Conservation (phyloP, 1,140 invertebrate species). For the Zaprionus kolodkinae region DNA sequence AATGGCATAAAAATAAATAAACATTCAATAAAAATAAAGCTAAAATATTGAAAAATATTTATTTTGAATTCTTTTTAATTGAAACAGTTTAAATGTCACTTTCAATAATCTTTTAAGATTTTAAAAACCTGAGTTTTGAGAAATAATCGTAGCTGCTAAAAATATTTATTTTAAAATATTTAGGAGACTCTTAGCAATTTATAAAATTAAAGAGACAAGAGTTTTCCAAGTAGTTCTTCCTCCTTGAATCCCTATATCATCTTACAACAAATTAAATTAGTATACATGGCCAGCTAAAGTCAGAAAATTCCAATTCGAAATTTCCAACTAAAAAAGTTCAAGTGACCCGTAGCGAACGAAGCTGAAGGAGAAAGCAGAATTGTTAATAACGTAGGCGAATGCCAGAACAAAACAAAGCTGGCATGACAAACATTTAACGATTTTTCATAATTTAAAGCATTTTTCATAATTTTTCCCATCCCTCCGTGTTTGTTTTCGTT, state of each 20-base stretch:
- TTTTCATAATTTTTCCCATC: constrained; percentile 30
- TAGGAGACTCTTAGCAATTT: too few species aligned
- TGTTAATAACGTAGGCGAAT: neutral
- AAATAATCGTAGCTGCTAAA: too few species aligned
- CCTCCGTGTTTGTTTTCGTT: constrained; percentile 14
- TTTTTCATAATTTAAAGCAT: constrained; percentile 37
- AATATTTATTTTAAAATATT: too few species aligned
- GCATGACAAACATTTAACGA: constrained; percentile 29
- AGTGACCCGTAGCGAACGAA: neutral
- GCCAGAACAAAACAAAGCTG: neutral
- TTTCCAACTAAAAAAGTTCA: neutral
- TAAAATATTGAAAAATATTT: too few species aligned
- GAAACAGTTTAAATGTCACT: too few species aligned
- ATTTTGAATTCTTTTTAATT: too few species aligned
- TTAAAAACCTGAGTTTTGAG: too few species aligned
- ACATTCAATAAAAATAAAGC: too few species aligned
- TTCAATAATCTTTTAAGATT: too few species aligned
- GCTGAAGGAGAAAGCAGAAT: neutral
- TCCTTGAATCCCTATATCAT: neutral
- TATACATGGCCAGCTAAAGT: neutral
- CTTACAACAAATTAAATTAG: neutral
- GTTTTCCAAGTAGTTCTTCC: too few species aligned
- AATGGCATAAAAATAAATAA: too few species aligned
- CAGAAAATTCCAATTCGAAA: neutral
- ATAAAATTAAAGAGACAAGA: too few species aligned